Evolutionary conservation across 1,140 invertebrate genomes (phyloP).

Genomic region (Aphelenchoides besseyi): DNA sequence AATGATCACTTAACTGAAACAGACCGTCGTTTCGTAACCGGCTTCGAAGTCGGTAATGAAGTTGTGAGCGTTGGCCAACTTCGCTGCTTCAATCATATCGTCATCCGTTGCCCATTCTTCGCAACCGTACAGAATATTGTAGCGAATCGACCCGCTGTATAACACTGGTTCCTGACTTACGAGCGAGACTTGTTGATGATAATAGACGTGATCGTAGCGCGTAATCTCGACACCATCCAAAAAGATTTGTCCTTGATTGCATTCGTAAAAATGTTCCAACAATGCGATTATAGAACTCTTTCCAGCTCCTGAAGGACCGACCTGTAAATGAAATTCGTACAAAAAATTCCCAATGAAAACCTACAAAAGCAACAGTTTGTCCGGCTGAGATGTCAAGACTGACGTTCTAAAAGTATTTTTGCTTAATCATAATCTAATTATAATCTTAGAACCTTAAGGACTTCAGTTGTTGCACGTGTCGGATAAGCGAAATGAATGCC

Average conservation of each 20-base stretch:
- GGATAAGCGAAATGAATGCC: constrained; percentile 65
- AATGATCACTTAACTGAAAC: too few species aligned
- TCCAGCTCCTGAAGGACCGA: constrained; percentile 64
- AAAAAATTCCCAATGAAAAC: constrained; percentile 62
- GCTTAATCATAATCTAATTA: not conserved
- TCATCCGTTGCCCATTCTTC: constrained; percentile 28
- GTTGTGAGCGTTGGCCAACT: constrained; percentile 63
- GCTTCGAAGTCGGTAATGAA: constrained; percentile 62
- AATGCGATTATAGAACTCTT: constrained; percentile 64
- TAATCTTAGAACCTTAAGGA: constrained; percentile 66
- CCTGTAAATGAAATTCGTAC: constrained; percentile 59
- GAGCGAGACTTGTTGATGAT: constrained; percentile 57
- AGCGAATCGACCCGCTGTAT: constrained; percentile 49
- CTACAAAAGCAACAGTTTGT: constrained; percentile 13
- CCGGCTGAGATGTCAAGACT: constrained; percentile 1
- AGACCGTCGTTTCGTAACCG: constrained; percentile 62
- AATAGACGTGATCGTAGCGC: constrained; percentile 59
- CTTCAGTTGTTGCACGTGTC: constrained; percentile 65
- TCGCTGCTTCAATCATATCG: constrained; percentile 59
- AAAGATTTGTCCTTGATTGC: constrained; percentile 55
- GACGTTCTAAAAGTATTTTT: constrained; percentile 46
- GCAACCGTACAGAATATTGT: constrained; percentile 58
- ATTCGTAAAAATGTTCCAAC: constrained; percentile 64
- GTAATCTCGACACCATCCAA: constrained; percentile 61
- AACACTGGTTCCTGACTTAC: constrained; percentile 58